These are phyloP conservation scores for Tanytarsus gracilentus DNA, from an alignment of 2,888 invertebrate species.

Conservation along the genomic window DNA sequence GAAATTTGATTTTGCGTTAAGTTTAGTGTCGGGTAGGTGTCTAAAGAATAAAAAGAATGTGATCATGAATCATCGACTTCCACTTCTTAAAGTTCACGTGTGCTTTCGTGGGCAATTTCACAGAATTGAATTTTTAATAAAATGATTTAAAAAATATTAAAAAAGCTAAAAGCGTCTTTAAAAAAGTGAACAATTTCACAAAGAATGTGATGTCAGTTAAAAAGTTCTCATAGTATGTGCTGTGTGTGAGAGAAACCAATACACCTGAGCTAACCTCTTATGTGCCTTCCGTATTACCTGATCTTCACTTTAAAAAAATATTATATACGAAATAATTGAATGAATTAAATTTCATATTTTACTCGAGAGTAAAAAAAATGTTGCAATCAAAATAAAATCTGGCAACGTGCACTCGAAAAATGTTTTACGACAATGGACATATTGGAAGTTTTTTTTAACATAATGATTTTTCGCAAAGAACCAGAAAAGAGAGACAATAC, in stretches of 20 bases:
- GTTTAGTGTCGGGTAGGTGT: slow-evolving; percentile 21
- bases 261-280: slow-evolving; percentile 21
- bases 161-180: too few species aligned
- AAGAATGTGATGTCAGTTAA: slow-evolving; percentile 13
- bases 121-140: not conserved
- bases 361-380: not conserved
- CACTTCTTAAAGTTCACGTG: not conserved
- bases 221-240: slow-evolving; percentile 9
- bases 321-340: too few species aligned
- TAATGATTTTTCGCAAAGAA: too few species aligned
- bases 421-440: not conserved
- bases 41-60: not conserved
- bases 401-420: not conserved
- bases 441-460: too few species aligned
- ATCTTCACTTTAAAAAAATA: slow-evolving; percentile 1
- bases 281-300: slow-evolving; percentile 14
- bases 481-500: too few species aligned
- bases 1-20: slow-evolving; percentile 4
- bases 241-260: slow-evolving; percentile 2
- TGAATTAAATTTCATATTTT: too few species aligned
- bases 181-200: slow-evolving; percentile 26
- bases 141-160: not conserved
- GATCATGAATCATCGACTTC: slow-evolving; percentile 8
- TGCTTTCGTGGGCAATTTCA: not conserved
- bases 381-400: not conserved